phyloP scores from a whole-genome alignment of 2,888 invertebrate genomes.

The Acanthosepion esculentum region DNA sequence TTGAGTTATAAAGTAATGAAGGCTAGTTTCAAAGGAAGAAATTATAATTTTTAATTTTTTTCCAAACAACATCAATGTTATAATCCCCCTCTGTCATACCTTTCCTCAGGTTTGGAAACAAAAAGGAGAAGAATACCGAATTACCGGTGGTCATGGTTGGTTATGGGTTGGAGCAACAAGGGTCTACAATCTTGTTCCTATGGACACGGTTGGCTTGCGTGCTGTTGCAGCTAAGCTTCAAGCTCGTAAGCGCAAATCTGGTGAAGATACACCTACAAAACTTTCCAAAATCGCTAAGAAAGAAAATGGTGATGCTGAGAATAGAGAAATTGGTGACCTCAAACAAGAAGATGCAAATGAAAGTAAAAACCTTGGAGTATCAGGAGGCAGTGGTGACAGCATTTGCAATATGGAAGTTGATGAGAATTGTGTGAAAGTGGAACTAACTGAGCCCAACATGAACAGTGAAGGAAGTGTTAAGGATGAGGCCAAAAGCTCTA shows the following conservation, averaged over 20 bases:
- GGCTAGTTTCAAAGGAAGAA: not conserved
- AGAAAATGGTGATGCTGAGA: constrained; percentile 49
- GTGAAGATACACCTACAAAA: not conserved
- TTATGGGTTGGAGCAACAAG: constrained; percentile 75
- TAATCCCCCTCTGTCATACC: not conserved
- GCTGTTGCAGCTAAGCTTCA: constrained; percentile 73
- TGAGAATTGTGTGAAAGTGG: constrained; percentile 73
- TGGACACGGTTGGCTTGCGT: constrained; percentile 79
- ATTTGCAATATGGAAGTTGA: constrained; percentile 61
- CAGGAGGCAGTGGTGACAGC: not conserved
- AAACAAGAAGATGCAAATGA: constrained; percentile 15
- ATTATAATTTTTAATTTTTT: constrained; percentile 52
- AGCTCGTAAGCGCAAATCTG: constrained; percentile 52
- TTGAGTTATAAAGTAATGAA: not conserved
- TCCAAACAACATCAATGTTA: not conserved
- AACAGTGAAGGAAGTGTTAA: not conserved
- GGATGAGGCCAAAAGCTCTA: constrained; percentile 42
- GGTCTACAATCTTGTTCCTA: constrained; percentile 79
- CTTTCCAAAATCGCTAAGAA: constrained; percentile 48
- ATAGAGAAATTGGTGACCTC: constrained; percentile 51
- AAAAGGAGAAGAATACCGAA: constrained; percentile 97
- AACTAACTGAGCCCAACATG: constrained; percentile 44
- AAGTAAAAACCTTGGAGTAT: not conserved
- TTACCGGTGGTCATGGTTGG: constrained; percentile 98
- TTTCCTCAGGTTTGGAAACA: constrained; percentile 84